Evolutionary conservation across 2,797 vertebrate genomes (phyloP).

Genomic region (Danionella dracula): DNA sequence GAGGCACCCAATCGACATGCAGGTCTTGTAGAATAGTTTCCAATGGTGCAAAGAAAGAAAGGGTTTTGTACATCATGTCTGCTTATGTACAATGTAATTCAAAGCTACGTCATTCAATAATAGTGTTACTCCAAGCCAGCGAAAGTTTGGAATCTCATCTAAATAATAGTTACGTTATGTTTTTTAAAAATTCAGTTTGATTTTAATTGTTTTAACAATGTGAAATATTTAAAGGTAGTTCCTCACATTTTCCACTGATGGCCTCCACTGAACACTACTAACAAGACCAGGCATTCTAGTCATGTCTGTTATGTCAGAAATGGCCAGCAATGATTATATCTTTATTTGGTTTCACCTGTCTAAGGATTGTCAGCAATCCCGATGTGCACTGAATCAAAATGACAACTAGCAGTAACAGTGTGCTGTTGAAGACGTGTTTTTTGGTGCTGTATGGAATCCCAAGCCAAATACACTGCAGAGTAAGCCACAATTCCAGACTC

Average conservation of each 20-base stretch:
- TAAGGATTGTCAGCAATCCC: conserved; percentile 28
- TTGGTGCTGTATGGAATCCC: conserved; percentile 17
- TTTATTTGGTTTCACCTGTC: conserved; percentile 20
- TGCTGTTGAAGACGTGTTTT: conserved; percentile 35
- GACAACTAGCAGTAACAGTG: conserved; percentile 24
- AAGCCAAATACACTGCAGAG: conserved; percentile 28
- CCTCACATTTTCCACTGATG: neutral
- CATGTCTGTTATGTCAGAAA: conserved; percentile 4
- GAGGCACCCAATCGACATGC: neutral
- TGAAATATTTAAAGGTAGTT: no score
- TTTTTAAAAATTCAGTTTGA: no score
- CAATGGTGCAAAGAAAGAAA: conserved; percentile 10
- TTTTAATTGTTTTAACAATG: no score
- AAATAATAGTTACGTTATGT: no score
- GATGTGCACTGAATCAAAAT: conserved; percentile 38
- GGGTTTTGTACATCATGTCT: conserved; percentile 6
- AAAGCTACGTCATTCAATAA: conserved; percentile 33
- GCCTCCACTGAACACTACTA: neutral
- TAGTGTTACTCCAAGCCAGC: no score
- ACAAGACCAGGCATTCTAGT: neutral
- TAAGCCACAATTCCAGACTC: conserved; percentile 30
- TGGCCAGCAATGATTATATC: conserved; percentile 1
- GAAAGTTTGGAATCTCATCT: no score
- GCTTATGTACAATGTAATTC: conserved; percentile 35
- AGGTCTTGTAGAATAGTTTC: neutral